Evolutionary conservation across 1,140 invertebrate species (phyloP), one percentile per base, ranked within the genome.

Genomic region (Ostrea denselamellosa): DNA sequence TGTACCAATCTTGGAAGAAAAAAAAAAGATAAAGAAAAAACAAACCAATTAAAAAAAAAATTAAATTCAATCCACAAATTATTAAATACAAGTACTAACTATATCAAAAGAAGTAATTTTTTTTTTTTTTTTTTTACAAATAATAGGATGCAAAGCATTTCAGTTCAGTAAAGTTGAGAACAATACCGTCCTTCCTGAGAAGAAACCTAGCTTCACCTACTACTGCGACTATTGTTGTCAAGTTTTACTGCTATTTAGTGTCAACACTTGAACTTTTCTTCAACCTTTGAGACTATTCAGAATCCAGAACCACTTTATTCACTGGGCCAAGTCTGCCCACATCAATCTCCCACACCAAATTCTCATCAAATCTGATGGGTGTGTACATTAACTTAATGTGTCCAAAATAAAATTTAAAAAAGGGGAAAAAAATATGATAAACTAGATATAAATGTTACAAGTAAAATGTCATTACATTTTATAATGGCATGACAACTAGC

Each of bases 221-320:
- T 77, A 77, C 68, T 34, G 68, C 1, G 68, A 25, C 68, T 14
- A 77, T 77, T 77, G 25, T 77, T 77, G 68, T 77, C 68, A 77
- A 77, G 68, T 77, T 77, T 77, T 77, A 77, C 68, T 77, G 68
- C 68, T 34, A 28, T 77, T 34, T 77, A 77, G 25, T 77, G 68
- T 34, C 68, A 34, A 77, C 68, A 77, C 68, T 77, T 77, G 68
- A 77, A 77, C 68, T 77, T 77, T 77, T 77, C 68, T 77, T 77
- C 68, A 77, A 77, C 68, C 28, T 77, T 77, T 34, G 68, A 77
- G 68, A 77, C 25, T 77, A 77, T 77, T 77, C 68, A 77, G 68
- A 34, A 71, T 28, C 28, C 68, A 9, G 9, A 25, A 9, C 25
- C 22, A 34, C n/a, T 12, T 22, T 71, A 71, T 71, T 71, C 65